phyloP scores from a whole-genome alignment of 2,888 invertebrate species.

The Calameuta filiformis region DNA sequence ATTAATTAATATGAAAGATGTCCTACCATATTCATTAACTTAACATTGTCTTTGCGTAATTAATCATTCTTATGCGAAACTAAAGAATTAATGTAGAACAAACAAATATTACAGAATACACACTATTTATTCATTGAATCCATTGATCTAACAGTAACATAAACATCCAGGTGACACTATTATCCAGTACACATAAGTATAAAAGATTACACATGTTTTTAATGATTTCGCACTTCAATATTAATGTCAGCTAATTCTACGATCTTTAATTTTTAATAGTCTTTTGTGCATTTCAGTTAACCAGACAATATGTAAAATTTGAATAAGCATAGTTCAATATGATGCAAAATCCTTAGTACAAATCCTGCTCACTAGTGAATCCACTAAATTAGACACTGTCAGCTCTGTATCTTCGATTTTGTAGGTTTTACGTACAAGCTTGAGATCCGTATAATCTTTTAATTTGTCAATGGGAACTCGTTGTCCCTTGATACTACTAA shows the following conservation, averaged over 20 bases:
- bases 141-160: not conserved
- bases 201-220: not conserved
- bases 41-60: not conserved
- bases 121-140: not conserved
- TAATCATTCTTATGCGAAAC: not conserved
- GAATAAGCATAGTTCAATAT: not conserved
- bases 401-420: slow-evolving; percentile 70
- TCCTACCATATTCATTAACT: not conserved
- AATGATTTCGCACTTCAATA: not conserved
- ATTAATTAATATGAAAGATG: not conserved
- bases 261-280: not conserved
- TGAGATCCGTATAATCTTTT: slow-evolving; percentile 65
- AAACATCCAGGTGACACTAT: not conserved
- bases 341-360: slow-evolving; percentile 73
- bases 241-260: not conserved
- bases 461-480: slow-evolving; percentile 67
- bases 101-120: not conserved
- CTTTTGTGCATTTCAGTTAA: not conserved
- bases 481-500: slow-evolving; percentile 70
- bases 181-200: not conserved
- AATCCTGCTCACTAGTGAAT: slow-evolving; percentile 76
- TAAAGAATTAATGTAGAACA: not conserved
- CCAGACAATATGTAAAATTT: not conserved
- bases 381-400: slow-evolving; percentile 65
- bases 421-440: slow-evolving; percentile 71